phyloP scores from a whole-genome alignment of 2,888 invertebrate genomes.

The Notocelia uddmanniana region DNA sequence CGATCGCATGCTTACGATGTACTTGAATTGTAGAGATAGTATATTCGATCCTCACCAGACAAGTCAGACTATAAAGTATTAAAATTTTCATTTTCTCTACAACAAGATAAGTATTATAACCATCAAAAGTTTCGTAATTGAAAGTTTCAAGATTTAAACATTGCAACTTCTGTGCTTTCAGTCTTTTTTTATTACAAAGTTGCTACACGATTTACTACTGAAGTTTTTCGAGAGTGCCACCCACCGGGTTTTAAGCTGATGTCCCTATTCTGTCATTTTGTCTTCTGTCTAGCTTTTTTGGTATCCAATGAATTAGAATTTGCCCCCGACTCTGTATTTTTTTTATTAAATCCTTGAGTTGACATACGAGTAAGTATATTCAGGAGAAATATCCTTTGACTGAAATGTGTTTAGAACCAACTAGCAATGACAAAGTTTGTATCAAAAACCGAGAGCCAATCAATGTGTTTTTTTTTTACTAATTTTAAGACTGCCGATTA shows the following conservation, averaged over 20 bases:
- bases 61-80: neutral
- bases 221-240: constrained; percentile 61
- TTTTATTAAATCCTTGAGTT: too few relatives aligned
- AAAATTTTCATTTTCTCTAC: neutral
- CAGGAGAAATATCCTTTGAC: neutral
- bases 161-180: constrained; percentile 50
- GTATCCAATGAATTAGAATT: too few relatives aligned
- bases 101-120: constrained; percentile 37
- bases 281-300: neutral
- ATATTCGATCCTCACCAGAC: too few relatives aligned
- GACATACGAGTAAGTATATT: too few relatives aligned
- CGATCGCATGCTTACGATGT: too few relatives aligned
- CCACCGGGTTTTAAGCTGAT: constrained; percentile 52
- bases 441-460: neutral
- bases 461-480: too few relatives aligned
- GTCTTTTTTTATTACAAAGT: constrained; percentile 63
- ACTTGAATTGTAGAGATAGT: too few relatives aligned
- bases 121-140: constrained; percentile 45
- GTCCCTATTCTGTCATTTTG: constrained; percentile 51
- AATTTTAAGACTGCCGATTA: neutral
- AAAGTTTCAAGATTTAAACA: constrained; percentile 45
- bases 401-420: neutral
- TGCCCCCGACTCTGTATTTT: too few relatives aligned
- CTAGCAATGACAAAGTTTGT: neutral
- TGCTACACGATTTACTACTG: constrained; percentile 59